Conservation (phyloP, 2,797 vertebrate genomes). For the Taenioides sp. region DNA sequence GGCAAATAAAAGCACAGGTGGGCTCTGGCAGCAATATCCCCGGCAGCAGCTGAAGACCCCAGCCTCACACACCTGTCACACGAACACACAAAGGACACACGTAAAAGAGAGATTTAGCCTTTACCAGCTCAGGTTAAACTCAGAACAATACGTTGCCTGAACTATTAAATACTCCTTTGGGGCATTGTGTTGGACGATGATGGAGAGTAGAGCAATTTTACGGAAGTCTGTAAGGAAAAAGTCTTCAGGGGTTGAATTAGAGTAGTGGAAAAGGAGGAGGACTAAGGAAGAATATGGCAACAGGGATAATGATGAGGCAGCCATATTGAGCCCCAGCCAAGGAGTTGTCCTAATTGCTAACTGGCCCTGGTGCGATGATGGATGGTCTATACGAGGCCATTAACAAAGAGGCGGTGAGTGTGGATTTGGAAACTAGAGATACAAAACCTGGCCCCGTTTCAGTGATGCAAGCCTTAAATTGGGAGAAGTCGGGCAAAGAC, state of each 20-base stretch:
- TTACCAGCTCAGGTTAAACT: constrained; percentile 56
- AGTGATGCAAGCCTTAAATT: constrained; percentile 19
- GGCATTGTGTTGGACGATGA: constrained; percentile 28
- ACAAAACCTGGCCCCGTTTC: constrained; percentile 4
- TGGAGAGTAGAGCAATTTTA: constrained; percentile 25
- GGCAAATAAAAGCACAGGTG: constrained; percentile 10
- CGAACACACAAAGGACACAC: constrained; percentile 30
- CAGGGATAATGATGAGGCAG: constrained; percentile 32
- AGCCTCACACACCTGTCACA: constrained; percentile 39
- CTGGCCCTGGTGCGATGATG: constrained; percentile 53
- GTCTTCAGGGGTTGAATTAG: constrained; percentile 29
- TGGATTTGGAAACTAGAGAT: constrained; percentile 31
- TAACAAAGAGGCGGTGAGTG: constrained; percentile 42
- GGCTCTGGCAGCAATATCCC: constrained; percentile 19
- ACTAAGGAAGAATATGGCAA: constrained; percentile 18
- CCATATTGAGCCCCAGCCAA: constrained; percentile 50
- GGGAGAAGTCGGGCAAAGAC: constrained; percentile 5
- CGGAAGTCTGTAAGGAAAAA: constrained; percentile 19
- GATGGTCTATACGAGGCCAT: constrained; percentile 50
- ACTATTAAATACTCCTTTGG: constrained; percentile 34
- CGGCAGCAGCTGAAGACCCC: constrained; percentile 29
- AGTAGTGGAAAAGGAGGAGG: constrained; percentile 24
- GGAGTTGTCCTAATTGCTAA: constrained; percentile 58
- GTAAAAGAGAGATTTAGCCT: constrained; percentile 55
- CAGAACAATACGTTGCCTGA: constrained; percentile 53